phyloP scores from a whole-genome alignment of 2,797 vertebrate genomes.

The Nyctibius grandis region DNA sequence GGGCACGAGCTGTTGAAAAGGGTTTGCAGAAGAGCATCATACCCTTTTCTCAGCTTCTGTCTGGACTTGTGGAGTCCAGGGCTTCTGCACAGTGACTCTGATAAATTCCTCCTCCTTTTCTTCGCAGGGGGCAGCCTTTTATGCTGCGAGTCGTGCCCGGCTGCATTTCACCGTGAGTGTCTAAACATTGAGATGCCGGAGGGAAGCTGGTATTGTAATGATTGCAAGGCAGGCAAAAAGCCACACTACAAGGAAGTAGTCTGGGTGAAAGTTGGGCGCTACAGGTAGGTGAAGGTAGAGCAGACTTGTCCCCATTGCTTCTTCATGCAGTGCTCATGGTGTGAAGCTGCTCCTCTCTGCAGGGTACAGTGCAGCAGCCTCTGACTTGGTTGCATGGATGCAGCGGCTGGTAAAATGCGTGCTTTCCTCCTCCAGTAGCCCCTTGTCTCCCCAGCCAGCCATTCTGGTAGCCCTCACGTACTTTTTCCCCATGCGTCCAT shows the following conservation, averaged over 20 bases:
- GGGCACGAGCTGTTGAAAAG: not conserved
- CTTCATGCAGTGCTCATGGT: not conserved
- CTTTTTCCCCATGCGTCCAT: not conserved
- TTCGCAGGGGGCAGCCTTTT: slow-evolving; percentile 91
- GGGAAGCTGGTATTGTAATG: slow-evolving; percentile 98
- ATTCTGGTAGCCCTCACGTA: not conserved
- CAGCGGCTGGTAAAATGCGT: not conserved
- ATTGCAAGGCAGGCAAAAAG: slow-evolving; percentile 95
- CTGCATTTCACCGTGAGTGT: slow-evolving; percentile 97
- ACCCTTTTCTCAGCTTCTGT: not conserved
- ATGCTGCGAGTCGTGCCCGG: slow-evolving; percentile 97
- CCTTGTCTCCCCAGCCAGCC: not conserved
- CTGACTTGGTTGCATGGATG: not conserved
- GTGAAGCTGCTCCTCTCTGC: slow-evolving; percentile 11
- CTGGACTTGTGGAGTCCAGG: not conserved
- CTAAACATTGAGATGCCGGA: slow-evolving; percentile 97
- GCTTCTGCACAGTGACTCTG: not conserved
- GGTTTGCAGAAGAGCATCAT: not conserved
- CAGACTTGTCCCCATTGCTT: not conserved
- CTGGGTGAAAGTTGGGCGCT: slow-evolving; percentile 97
- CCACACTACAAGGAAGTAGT: slow-evolving; percentile 95
- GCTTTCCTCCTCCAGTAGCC: not conserved
- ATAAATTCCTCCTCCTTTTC: not conserved
- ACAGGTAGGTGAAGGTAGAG: slow-evolving; percentile 84
- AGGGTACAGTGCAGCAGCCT: not conserved